Evolutionary conservation across 2,888 invertebrate species (phyloP), one percentile per base, ranked within the genome.

Genomic region (Amphipyra tragopoginis): DNA sequence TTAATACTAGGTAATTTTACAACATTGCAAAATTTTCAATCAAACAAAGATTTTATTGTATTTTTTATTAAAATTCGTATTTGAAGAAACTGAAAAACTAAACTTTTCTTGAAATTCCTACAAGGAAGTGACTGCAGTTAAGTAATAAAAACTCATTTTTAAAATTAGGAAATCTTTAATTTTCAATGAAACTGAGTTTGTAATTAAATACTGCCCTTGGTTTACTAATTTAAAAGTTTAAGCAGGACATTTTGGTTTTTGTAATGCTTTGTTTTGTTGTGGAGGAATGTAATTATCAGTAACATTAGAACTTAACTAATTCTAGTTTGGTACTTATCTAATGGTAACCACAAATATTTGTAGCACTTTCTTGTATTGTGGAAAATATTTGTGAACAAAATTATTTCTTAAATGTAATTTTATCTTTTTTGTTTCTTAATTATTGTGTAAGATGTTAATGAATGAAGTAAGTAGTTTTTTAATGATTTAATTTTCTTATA

Each of bases 261-360:
- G 26, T 43, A 29, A 42, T 42, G 33, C 13, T 15, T 51, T 51
- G 39, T 66, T 34, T 15, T 11, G 29, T 13, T 42, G 9, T 6
- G 11, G 4, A 67, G n/a, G 26, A 67, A 58, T 57, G n/a, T 0
- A 40, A 51, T 42, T 51, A 65, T 51, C 47, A 34, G 47, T 58
- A 43, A 11, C 21, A 57, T 57, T 36, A 47, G 5, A 21, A 51
- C 7, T n/a, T n/a, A 21, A 21, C 21, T 21, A 21, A 14, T 15
- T 7, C 13, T 34, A 5, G 21, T 14, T 47, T 48, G n/a, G 13
- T 49, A 47, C 57, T 40, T 36, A 36, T 1, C 11, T 36, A 36
- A 3, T 36, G 2, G 11, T 2, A 36, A 36, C 1, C n/a, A n/a
- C 2, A 7, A 34, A 34, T 34, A 29, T 29, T 29, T 29, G 3